phyloP scores from a whole-genome alignment of 2,888 invertebrate species.

The Andricus quercusramuli region DNA sequence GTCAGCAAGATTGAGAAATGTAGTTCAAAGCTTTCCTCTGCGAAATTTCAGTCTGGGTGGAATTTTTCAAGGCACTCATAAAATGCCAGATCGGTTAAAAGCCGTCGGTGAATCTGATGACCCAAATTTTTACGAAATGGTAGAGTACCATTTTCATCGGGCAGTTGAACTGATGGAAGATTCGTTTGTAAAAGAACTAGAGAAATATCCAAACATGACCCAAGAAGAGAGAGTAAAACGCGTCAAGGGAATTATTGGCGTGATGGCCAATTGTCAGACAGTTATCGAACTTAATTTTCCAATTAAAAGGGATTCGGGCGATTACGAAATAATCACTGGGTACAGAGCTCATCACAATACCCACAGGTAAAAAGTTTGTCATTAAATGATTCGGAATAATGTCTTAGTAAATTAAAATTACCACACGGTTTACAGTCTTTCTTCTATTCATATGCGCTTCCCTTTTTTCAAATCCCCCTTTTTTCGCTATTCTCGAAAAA shows the following conservation, averaged over 20 bases:
- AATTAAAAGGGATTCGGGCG: conserved; percentile 84
- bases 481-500: too few species aligned
- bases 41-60: conserved; percentile 5
- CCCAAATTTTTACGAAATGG: conserved; percentile 83
- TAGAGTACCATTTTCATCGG: conserved; percentile 85
- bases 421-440: too few species aligned
- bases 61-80: conserved; percentile 43
- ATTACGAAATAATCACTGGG: conserved; percentile 85
- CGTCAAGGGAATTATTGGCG: conserved; percentile 83
- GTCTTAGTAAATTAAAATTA: conserved; percentile 35
- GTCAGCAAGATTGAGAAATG: neutral
- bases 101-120: conserved; percentile 75
- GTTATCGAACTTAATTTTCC: conserved; percentile 86
- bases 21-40: neutral
- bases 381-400: neutral
- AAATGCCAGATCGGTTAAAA: conserved; percentile 77
- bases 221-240: conserved; percentile 82
- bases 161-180: conserved; percentile 72
- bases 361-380: conserved; percentile 79
- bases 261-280: conserved; percentile 86
- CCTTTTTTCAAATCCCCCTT: too few species aligned
- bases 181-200: conserved; percentile 46
- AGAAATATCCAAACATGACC: conserved; percentile 77
- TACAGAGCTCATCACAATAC: conserved; percentile 88
- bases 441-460: too few species aligned